These are phyloP conservation scores for Rhinatrema bivittatum DNA, from an alignment of 2,797 vertebrate genomes.

Conservation along the genomic window DNA sequence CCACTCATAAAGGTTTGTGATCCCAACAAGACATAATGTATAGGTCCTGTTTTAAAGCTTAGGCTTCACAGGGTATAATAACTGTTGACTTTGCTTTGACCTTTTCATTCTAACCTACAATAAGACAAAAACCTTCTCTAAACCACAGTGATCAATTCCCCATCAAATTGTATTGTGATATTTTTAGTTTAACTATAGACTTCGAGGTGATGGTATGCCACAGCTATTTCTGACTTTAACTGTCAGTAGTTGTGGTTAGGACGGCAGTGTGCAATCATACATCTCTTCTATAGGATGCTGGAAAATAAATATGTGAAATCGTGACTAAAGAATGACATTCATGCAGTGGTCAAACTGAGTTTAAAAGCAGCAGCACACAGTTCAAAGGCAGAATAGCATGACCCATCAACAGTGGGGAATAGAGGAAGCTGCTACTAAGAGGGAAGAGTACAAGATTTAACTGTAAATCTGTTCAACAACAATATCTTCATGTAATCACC, in stretches of 20 bases:
- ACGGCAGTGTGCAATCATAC: constrained; percentile 15
- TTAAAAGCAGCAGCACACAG: background rate
- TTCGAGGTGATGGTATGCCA: constrained; percentile 23
- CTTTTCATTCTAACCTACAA: constrained; percentile 23
- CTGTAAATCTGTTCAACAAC: no score
- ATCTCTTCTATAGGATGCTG: background rate
- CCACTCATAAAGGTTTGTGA: no score
- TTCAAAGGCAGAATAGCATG: no score
- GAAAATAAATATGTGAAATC: constrained; percentile 11
- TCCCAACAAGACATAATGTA: no score
- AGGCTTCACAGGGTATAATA: background rate
- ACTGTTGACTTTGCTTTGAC: constrained; percentile 20
- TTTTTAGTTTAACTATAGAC: constrained; percentile 33
- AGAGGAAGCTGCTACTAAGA: background rate
- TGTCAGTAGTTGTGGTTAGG: constrained; percentile 16
- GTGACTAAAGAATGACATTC: background rate
- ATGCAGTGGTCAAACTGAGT: constrained; percentile 1
- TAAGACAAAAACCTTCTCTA: constrained; percentile 17
- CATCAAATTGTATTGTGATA: constrained; percentile 13
- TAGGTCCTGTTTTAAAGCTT: background rate
- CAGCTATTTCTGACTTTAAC: constrained; percentile 24
- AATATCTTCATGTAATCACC: no score
- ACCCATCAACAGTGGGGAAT: no score
- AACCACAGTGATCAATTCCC: constrained; percentile 17
- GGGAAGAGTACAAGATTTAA: no score